A percentile compares a stretch with the other conserved stretches of the same genome.
phyloP scores from a whole-genome alignment of 2,888 invertebrate genomes.

The Phytoseiulus persimilis region DNA sequence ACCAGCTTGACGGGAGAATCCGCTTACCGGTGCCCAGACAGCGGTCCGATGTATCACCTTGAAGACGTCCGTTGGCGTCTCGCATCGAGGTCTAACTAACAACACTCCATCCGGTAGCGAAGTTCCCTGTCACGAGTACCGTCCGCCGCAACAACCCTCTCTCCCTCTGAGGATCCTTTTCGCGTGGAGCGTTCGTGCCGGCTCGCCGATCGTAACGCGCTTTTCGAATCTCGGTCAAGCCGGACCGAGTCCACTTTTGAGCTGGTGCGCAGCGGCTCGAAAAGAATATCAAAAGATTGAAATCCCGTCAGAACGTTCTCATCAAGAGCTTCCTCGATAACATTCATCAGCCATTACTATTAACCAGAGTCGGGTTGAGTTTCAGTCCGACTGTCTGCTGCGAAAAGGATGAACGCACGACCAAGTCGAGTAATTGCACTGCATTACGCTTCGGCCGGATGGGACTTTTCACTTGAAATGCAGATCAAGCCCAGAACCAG shows the following conservation, averaged over 20 bases:
- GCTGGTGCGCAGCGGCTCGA: too few species aligned
- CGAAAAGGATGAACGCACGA: neutral
- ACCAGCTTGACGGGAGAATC: constrained; percentile 5
- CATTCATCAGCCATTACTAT: neutral
- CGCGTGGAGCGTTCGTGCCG: too few species aligned
- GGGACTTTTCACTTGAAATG: neutral
- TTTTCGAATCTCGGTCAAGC: too few species aligned
- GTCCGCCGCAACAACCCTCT: too few species aligned
- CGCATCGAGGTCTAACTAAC: neutral
- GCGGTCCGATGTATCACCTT: neutral
- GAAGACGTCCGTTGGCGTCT: neutral
- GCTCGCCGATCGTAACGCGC: too few species aligned
- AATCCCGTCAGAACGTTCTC: neutral
- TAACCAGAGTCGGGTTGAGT: neutral
- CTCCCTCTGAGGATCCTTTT: too few species aligned
- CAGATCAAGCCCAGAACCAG: neutral
- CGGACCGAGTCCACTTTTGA: too few species aligned
- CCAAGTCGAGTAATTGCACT: neutral
- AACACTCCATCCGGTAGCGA: too few species aligned
- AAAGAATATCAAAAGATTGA: neutral
- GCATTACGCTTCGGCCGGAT: neutral
- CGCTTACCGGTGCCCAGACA: neutral
- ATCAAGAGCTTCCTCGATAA: neutral
- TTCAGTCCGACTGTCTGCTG: neutral
- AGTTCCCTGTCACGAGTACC: too few species aligned